phyloP scores from a whole-genome alignment of 2,888 invertebrate genomes.

The Andrena haemorrhoa region DNA sequence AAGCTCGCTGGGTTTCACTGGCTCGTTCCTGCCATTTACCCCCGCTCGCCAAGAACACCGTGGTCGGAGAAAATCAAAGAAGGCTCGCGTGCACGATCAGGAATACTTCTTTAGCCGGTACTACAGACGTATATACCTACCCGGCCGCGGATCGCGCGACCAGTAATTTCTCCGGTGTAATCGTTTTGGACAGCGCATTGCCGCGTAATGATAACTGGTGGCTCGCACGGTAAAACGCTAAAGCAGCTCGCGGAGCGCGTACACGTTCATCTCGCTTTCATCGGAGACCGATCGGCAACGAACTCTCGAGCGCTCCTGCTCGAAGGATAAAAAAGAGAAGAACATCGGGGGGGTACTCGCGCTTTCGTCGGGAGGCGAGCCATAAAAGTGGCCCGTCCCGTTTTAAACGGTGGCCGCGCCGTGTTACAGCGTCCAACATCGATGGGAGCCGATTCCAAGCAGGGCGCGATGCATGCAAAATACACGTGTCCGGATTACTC shows the following conservation, averaged over 20 bases:
- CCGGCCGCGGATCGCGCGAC: conserved; percentile 20
- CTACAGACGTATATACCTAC: conserved; percentile 34
- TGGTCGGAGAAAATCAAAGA: conserved; percentile 34
- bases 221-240: background rate
- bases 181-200: conserved; percentile 1
- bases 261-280: conserved; percentile 33
- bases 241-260: background rate
- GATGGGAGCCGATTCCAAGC: background rate
- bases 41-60: conserved; percentile 25
- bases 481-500: conserved; percentile 63
- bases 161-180: conserved; percentile 36
- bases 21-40: conserved; percentile 36
- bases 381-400: background rate
- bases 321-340: background rate
- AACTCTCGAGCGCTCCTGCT: background rate
- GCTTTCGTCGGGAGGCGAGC: conserved; percentile 13
- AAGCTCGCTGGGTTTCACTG: conserved; percentile 24
- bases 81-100: conserved; percentile 30
- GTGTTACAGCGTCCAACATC: background rate
- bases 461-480: conserved; percentile 20
- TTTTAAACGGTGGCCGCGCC: background rate
- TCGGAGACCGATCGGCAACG: background rate
- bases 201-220: conserved; percentile 40
- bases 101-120: conserved; percentile 1
- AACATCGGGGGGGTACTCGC: background rate